Conservation (phyloP, 37 sponge, comb jelly and placozoan species). For the Dysidea cf. avara region DNA sequence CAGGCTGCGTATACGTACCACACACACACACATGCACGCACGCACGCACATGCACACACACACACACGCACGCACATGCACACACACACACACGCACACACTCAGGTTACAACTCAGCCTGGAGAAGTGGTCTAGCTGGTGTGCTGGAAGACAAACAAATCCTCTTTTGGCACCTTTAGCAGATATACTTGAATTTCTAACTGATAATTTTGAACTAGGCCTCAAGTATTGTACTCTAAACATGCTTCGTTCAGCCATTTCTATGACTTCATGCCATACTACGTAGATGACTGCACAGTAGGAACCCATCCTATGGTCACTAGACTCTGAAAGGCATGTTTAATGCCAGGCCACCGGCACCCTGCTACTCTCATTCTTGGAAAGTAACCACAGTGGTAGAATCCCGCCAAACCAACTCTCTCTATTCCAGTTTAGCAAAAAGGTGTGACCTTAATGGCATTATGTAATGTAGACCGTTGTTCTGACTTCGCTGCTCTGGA, state of each 20-base stretch:
- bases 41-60: no score
- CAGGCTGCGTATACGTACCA: no score
- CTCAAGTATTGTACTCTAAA: constrained; percentile 15
- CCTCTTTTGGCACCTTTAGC: constrained; percentile 37
- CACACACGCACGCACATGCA: no score
- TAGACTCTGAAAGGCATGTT: no score
- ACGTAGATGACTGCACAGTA: constrained; percentile 11
- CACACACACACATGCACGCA: no score
- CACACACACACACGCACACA: constrained; percentile 5
- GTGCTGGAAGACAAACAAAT: constrained; percentile 4
- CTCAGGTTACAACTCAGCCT: constrained; percentile 14
- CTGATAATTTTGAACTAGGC: constrained; percentile 13
- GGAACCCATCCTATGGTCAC: constrained; percentile 25
- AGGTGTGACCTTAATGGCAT: background rate
- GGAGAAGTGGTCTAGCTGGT: constrained; percentile 24
- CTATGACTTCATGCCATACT: no score
- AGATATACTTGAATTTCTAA: constrained; percentile 29
- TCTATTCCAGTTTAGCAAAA: no score
- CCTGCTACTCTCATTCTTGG: constrained; percentile 13
- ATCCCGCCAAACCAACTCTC: no score
- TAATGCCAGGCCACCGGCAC: no score
- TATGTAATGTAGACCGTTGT: constrained; percentile 18
- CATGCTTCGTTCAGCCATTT: constrained; percentile 4
- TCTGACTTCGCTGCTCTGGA: constrained; percentile 6
- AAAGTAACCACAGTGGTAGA: constrained; percentile 11